These are phyloP conservation scores for Dromaius novaehollandiae DNA, from an alignment of 2,113 vertebrate species.

Conservation along the genomic window DNA sequence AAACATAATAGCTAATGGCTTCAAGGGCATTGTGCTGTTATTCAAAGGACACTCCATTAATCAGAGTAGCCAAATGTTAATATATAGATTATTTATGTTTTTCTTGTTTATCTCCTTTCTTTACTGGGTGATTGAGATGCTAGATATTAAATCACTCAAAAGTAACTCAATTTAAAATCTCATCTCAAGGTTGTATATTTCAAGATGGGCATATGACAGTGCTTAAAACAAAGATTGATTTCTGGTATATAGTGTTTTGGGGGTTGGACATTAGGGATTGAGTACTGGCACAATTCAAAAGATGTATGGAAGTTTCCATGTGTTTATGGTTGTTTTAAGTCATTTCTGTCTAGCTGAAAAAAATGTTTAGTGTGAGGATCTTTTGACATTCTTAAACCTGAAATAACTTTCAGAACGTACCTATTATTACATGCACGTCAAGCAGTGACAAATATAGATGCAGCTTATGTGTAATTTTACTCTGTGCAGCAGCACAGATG, in stretches of 20 bases:
- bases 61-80: neutral
- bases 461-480: neutral
- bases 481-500: neutral
- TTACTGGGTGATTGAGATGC: neutral
- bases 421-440: neutral
- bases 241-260: neutral
- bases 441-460: neutral
- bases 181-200: neutral
- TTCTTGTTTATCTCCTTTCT: neutral
- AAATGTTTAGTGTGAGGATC: neutral
- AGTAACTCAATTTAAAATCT: neutral
- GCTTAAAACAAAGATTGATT: neutral
- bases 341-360: neutral
- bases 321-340: neutral
- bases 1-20: neutral
- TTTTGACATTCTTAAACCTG: neutral
- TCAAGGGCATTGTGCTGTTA: neutral
- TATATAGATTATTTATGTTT: neutral
- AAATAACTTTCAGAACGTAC: neutral
- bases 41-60: neutral
- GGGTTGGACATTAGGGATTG: fast-evolving
- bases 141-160: neutral
- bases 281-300: neutral
- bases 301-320: fast-evolving
- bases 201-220: neutral